Conservation (phyloP, 2,797 vertebrate species). For the Furcifer pardalis region DNA sequence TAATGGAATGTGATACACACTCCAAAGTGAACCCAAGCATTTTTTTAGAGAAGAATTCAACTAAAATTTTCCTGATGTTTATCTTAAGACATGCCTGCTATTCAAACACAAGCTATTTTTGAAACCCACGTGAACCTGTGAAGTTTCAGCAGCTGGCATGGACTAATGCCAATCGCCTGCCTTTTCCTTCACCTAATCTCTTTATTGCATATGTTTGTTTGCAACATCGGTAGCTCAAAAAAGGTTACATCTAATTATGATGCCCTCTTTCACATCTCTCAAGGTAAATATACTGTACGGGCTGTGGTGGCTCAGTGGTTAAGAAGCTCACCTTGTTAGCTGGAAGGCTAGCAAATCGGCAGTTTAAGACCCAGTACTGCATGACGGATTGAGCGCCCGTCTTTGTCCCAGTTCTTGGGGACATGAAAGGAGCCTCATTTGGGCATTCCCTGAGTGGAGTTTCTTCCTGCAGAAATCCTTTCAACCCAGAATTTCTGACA, state of each 20-base stretch:
- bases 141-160: slow-evolving; percentile 20
- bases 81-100: not conserved
- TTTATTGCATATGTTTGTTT: slow-evolving; percentile 48
- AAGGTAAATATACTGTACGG: slow-evolving; percentile 38
- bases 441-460: too few species aligned
- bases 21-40: not conserved
- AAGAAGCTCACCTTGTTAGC: too few species aligned
- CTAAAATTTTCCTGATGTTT: not conserved
- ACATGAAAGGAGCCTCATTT: too few species aligned
- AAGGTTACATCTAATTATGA: slow-evolving; percentile 37
- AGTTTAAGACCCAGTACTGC: too few species aligned
- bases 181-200: slow-evolving; percentile 44
- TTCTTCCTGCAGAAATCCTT: too few species aligned
- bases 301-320: too few species aligned
- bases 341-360: too few species aligned
- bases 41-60: not conserved
- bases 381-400: too few species aligned
- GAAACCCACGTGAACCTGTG: slow-evolving; percentile 19
- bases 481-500: too few species aligned
- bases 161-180: slow-evolving; percentile 7
- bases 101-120: slow-evolving; percentile 22
- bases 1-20: not conserved
- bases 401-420: too few species aligned
- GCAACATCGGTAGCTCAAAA: slow-evolving; percentile 40
- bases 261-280: slow-evolving; percentile 57